These are phyloP conservation scores for Tetanocera ferruginea DNA, from an alignment of 2,888 invertebrate species.

Conservation along the genomic window DNA sequence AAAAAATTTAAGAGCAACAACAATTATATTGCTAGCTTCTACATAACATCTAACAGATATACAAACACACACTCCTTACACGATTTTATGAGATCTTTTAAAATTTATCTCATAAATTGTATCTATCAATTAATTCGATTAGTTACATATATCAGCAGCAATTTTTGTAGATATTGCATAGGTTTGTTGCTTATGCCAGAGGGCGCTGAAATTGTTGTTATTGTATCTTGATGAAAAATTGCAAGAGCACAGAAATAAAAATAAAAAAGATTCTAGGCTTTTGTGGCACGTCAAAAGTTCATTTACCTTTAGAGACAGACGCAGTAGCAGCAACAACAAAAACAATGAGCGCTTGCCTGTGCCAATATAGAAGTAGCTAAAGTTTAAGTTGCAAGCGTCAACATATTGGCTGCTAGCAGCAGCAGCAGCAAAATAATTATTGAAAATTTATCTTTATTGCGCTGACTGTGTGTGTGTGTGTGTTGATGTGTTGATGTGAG, in stretches of 20 bases:
- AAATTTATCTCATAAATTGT: conserved; percentile 14
- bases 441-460: neutral
- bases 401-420: neutral
- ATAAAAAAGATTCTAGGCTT: neutral
- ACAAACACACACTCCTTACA: neutral
- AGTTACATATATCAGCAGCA: neutral
- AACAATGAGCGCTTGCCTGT: neutral
- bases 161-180: neutral
- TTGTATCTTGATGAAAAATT: neutral
- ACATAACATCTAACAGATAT: neutral
- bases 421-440: conserved; percentile 6
- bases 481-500: neutral
- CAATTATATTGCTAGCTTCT: neutral
- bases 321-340: neutral
- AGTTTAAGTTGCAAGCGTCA: neutral
- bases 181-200: neutral
- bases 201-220: neutral
- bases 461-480: neutral
- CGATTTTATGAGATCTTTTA: conserved; percentile 9
- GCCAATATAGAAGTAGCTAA: neutral
- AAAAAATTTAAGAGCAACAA: no score
- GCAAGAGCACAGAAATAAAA: neutral
- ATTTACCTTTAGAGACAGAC: neutral
- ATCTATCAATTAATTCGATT: conserved; percentile 17
- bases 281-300: neutral